Base-by-base conservation (phyloP, 1,140 invertebrate species). In the Drosophila mojavensis region DNA sequence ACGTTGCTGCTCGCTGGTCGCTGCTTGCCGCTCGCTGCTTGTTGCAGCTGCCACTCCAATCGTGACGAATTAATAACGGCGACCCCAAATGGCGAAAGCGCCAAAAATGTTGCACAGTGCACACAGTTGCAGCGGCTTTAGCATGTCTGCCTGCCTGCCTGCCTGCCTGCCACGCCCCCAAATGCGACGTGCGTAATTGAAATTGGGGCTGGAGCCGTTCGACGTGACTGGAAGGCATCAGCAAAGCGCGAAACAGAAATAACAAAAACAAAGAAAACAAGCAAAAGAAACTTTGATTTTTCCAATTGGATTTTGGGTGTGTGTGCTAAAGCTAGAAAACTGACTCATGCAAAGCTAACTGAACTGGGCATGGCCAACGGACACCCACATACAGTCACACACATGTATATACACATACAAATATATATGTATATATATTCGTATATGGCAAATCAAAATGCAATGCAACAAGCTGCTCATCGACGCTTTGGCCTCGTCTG, bases 1-100 rank as follows among this genome's bases (percentile, higher is more conserved):
- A 70, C 53, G 58, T 63, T n/a, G 36, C 36, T 4, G 36, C 36
- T 6, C 17, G 43, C 6, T 9, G 43, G n/a, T n/a, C n/a, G 69
- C 63, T 3, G 36, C 10, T 39, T 3, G 36, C 36, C 3, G 36
- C 36, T 6, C 17, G 43, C 6, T 9, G 43, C 43, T 17, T 47
- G 43, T 17, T 17, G 41, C 72, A 77, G 83, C 82, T 88, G 76
- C 76, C 83, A 86, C 58, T 86, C 36, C 79, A 83, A 62, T 89
- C 84, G 84, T 88, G 79, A 88, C 83, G 83, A 89, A 88, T 83
- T 88, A 80, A 88, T 83, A 88, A 86, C 73, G 83, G 30, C 68
- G 60, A 55, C 73, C 61, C 24, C 61, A 60, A 47, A 47, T 47
- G 55, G 73, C 73, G 55, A 65, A 65, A 71, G 68, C 73, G 62